A percentile compares a stretch with the other conserved stretches of the same genome.
Conservation (phyloP, 1,140 invertebrate genomes). For the Epicauta chinensis region DNA sequence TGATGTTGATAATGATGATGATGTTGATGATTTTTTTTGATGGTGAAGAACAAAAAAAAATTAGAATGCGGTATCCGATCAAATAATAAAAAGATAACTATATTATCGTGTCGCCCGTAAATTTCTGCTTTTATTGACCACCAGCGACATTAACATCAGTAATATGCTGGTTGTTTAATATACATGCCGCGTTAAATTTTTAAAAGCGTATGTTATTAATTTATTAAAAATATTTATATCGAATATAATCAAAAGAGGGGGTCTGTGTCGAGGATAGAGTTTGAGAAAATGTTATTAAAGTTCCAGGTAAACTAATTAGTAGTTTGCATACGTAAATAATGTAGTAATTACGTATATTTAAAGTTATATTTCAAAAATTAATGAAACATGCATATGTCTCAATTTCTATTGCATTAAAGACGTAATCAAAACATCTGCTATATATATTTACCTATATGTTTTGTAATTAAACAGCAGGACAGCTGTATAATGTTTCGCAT, state of each 20-base stretch:
- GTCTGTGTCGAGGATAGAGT: too few relatives aligned
- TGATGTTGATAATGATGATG: too few relatives aligned
- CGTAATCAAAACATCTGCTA: slow-evolving; percentile 34
- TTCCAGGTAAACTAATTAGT: slow-evolving; percentile 28
- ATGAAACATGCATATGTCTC: slow-evolving; percentile 25
- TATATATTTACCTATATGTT: neutral
- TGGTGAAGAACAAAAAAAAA: neutral
- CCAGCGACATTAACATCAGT: slow-evolving; percentile 27
- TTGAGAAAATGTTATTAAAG: neutral
- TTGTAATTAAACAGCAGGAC: too few relatives aligned
- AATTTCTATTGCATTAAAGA: slow-evolving; percentile 30
- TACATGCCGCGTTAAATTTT: slow-evolving; percentile 34
- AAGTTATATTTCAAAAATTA: slow-evolving; percentile 24
- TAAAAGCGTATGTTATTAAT: slow-evolving; percentile 28
- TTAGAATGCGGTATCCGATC: neutral
- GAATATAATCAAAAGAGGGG: too few relatives aligned
- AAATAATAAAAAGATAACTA: slow-evolving; percentile 30
- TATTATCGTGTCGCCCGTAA: slow-evolving; percentile 35
- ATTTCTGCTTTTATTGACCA: slow-evolving; percentile 31
- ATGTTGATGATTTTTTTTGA: too few relatives aligned
- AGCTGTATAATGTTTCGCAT: too few relatives aligned
- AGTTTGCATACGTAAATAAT: slow-evolving; percentile 32
- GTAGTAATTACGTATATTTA: slow-evolving; percentile 25
- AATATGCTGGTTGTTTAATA: slow-evolving; percentile 35
- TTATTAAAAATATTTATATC: slow-evolving; percentile 35